phyloP scores from a whole-genome alignment of 2,888 invertebrate species.

The Eilema caniola region DNA sequence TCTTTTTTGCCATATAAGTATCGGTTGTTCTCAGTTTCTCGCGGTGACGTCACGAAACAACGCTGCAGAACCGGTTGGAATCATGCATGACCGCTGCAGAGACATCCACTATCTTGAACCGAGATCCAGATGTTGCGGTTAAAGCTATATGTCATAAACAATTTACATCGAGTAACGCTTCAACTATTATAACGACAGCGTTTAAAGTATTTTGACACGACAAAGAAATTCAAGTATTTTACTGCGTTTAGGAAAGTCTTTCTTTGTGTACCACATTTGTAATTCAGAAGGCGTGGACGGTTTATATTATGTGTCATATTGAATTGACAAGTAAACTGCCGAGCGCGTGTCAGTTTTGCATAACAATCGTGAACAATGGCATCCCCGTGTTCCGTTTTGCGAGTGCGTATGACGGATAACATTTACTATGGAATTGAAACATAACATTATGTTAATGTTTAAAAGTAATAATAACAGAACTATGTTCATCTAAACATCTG shows the following conservation, averaged over 20 bases:
- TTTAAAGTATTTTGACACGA: conserved; percentile 35
- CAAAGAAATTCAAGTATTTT: conserved; percentile 25
- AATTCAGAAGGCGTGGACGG: conserved; percentile 56
- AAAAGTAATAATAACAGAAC: conserved; percentile 23
- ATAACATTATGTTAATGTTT: conserved; percentile 14
- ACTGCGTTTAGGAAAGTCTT: conserved; percentile 31
- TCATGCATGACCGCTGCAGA: conserved; percentile 75
- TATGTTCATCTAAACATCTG: conserved; percentile 25
- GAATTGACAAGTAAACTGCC: conserved; percentile 64
- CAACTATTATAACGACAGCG: conserved; percentile 26
- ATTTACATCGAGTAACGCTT: conserved; percentile 37
- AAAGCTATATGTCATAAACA: conserved; percentile 55
- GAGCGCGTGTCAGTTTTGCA: conserved; percentile 69
- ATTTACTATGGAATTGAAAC: conserved; percentile 39
- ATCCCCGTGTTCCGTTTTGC: conserved; percentile 56
- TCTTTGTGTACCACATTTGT: conserved; percentile 52
- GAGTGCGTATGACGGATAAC: conserved; percentile 51
- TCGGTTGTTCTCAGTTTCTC: conserved; percentile 60
- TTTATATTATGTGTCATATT: conserved; percentile 67
- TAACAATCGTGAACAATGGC: conserved; percentile 72
- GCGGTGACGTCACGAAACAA: conserved; percentile 72
- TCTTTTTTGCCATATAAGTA: conserved; percentile 65
- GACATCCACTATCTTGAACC: conserved; percentile 78
- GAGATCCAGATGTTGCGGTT: conserved; percentile 61
- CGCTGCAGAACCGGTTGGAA: conserved; percentile 78